These are phyloP conservation scores for Dolichoris vasculosae DNA, from an alignment of 1,140 invertebrate genomes.

Conservation along the genomic window DNA sequence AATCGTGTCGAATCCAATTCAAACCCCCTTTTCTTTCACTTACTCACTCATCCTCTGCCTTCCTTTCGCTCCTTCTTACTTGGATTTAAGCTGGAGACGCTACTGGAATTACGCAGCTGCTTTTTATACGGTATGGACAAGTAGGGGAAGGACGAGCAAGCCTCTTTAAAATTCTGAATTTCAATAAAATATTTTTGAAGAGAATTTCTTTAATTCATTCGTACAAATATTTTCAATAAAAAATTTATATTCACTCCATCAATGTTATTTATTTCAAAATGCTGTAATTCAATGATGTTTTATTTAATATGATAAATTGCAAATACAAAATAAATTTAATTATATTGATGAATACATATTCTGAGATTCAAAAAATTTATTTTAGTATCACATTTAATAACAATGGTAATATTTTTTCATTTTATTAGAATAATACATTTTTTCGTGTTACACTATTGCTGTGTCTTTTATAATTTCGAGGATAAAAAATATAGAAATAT, in stretches of 20 bases:
- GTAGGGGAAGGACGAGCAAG: neutral
- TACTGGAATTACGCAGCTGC: conserved; percentile 1
- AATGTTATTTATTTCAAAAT: neutral
- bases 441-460: too few relatives aligned
- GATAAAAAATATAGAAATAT: too few relatives aligned
- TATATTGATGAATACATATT: neutral
- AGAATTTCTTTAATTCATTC: neutral
- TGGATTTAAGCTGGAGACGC: neutral
- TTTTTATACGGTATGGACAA: conserved; percentile 28
- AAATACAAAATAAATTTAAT: neutral
- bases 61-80: conserved; percentile 27
- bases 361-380: too few relatives aligned
- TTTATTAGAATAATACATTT: too few relatives aligned
- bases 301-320: neutral
- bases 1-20: conserved; percentile 51
- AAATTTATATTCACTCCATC: neutral
- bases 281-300: neutral
- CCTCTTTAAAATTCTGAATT: conserved; percentile 29
- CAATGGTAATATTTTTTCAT: too few relatives aligned
- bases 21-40: conserved; percentile 14
- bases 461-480: too few relatives aligned
- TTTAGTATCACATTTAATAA: too few relatives aligned
- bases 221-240: conserved; percentile 16
- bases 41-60: neutral
- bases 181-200: neutral